Percentiles rank a stretch among this genome's conserved stretches.
These are phyloP conservation scores for Macropis europaea DNA, from an alignment of 2,888 invertebrate genomes.

Conservation along the genomic window DNA sequence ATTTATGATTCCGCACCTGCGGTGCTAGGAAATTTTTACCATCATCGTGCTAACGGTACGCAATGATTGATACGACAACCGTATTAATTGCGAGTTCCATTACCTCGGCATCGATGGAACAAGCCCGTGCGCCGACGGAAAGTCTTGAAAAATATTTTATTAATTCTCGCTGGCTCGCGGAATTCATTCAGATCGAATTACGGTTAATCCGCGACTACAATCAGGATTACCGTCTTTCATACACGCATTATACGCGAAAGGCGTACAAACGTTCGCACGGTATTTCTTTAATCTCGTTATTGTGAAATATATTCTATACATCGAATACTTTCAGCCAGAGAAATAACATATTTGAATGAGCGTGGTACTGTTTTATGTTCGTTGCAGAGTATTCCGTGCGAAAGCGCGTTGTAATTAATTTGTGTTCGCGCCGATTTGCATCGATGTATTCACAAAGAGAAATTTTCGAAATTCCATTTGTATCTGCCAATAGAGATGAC, in stretches of 20 bases:
- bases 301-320: background rate
- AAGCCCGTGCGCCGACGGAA: background rate
- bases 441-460: no score
- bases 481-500: no score
- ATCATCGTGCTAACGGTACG: constrained; percentile 19
- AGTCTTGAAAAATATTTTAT: constrained; percentile 17
- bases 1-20: constrained; percentile 29
- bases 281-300: constrained; percentile 4
- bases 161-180: background rate
- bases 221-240: background rate
- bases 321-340: background rate
- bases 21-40: constrained; percentile 13
- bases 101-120: background rate
- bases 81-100: constrained; percentile 22
- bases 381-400: no score
- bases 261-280: constrained; percentile 1
- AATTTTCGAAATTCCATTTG: no score
- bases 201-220: constrained; percentile 13
- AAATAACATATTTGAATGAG: no score
- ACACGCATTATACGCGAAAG: background rate
- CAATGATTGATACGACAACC: constrained; percentile 17
- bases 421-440: no score
- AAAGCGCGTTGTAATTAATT: no score
- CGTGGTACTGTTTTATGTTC: no score
- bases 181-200: constrained; percentile 13